These are phyloP conservation scores for Torymus aiolomorphi DNA, from an alignment of 2,888 invertebrate species.

Conservation along the genomic window DNA sequence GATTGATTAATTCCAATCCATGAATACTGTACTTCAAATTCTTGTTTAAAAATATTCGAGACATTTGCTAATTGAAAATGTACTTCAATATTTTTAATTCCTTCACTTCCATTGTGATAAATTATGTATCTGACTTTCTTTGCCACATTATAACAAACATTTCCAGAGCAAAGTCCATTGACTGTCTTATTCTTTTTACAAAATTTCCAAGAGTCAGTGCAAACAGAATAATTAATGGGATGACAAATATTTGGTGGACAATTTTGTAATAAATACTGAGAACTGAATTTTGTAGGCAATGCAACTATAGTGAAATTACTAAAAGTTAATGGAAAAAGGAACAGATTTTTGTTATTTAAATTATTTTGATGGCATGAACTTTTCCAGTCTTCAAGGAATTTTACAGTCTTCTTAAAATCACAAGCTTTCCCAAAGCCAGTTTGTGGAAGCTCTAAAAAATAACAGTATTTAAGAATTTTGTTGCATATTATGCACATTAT, in stretches of 20 bases:
- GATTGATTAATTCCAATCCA: conserved; percentile 66
- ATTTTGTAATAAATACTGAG: conserved; percentile 62
- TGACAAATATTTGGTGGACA: conserved; percentile 69
- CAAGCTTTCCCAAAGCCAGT: conserved; percentile 70
- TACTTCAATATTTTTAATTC: conserved; percentile 74
- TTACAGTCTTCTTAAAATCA: conserved; percentile 72
- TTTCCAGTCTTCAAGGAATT: conserved; percentile 75
- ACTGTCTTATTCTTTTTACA: conserved; percentile 63
- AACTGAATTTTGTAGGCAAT: conserved; percentile 66
- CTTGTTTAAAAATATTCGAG: conserved; percentile 68
- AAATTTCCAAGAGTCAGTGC: conserved; percentile 64
- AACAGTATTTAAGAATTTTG: conserved; percentile 20
- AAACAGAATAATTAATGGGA: conserved; percentile 63
- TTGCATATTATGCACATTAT: background rate
- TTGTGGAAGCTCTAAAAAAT: conserved; percentile 67
- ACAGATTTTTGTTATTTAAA: conserved; percentile 72
- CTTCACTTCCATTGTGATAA: conserved; percentile 76
- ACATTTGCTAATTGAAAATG: conserved; percentile 74
- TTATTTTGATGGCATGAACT: conserved; percentile 73
- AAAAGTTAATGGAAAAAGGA: conserved; percentile 69
- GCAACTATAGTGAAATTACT: conserved; percentile 68
- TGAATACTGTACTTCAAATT: conserved; percentile 67
- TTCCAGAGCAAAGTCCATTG: conserved; percentile 64
- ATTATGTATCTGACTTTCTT: conserved; percentile 72
- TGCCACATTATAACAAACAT: conserved; percentile 72